Evolutionary conservation across 2,888 invertebrate species (phyloP), one percentile per base, ranked within the genome.

Genomic region (Drosophila paranaensis): DNA sequence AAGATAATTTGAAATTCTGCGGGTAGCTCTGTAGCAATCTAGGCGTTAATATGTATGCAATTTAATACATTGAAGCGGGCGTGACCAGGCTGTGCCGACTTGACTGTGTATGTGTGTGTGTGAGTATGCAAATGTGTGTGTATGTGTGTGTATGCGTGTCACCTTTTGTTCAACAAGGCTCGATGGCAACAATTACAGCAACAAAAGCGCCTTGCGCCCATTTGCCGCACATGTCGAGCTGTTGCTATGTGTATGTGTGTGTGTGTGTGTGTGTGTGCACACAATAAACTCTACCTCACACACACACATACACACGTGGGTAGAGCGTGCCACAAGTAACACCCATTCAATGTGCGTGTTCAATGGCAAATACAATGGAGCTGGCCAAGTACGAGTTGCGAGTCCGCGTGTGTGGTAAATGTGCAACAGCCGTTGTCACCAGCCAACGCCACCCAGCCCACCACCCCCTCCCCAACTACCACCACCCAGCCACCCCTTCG

Each of bases 151-250:
- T 40, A 33, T 25, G 51, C 37, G 54, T 53, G 25, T 48, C 54
- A 39, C 43, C 74, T 81, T 66, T 77, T 77, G 87, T 74, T 75
- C 68, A 63, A 63, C 71, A 72, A 71, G 66, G 72, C 89, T 66
- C 66, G 76, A 88, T 88, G 73, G 87, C 81, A 78, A 83, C 87
- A 81, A 79, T 85, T 85, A 79, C 89, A 77, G 74, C 71, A 76
- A 83, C 79, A 84, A 89, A 75, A 66, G 42, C 60, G 74, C 61
- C 60, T 65, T 74, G 71, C 71, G 69, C 64, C 58, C 88, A 85
- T 77, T 88, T 79, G 68, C 54, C 65, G 70, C 65, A 70, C 56
- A 63, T 71, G 71, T 72, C 71, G 66, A 72, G 66, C 56, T 71
- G 76, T 75, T 42, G 43, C 48, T 27, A 11, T 20, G 56, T 45